These are phyloP conservation scores for Lithosia quadra DNA, from an alignment of 2,888 invertebrate genomes.

Conservation along the genomic window DNA sequence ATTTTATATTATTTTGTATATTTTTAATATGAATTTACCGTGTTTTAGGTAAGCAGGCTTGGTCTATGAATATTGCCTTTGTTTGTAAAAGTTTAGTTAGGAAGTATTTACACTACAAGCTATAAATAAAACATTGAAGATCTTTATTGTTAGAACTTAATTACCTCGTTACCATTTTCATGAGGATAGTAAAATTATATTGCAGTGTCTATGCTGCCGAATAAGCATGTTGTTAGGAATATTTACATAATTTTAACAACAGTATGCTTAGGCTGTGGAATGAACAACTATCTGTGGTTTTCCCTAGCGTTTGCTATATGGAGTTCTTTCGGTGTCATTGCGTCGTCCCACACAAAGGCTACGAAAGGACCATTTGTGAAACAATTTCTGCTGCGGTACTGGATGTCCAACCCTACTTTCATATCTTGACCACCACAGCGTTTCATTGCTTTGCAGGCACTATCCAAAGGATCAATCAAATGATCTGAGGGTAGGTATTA, in stretches of 20 bases:
- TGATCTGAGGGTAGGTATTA: background rate
- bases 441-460: background rate
- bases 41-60: constrained; percentile 45
- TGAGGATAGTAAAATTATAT: constrained; percentile 31
- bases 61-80: constrained; percentile 20
- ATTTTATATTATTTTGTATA: constrained; percentile 21
- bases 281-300: too few relatives aligned
- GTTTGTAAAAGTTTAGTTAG: background rate
- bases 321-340: too few relatives aligned
- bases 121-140: background rate
- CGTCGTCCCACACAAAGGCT: background rate
- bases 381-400: background rate
- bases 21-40: constrained; percentile 38
- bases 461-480: background rate
- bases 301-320: too few relatives aligned
- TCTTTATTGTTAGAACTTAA: constrained; percentile 19
- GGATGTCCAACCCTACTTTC: background rate
- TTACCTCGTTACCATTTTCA: constrained; percentile 16
- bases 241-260: too few relatives aligned
- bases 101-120: background rate
- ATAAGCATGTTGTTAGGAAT: constrained; percentile 29
- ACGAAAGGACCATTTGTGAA: background rate
- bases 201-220: constrained; percentile 15
- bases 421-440: background rate
- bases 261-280: too few relatives aligned